Evolutionary conservation across 2,113 vertebrate genomes (phyloP).

Genomic region (Cyprinodon brontotheroides): DNA sequence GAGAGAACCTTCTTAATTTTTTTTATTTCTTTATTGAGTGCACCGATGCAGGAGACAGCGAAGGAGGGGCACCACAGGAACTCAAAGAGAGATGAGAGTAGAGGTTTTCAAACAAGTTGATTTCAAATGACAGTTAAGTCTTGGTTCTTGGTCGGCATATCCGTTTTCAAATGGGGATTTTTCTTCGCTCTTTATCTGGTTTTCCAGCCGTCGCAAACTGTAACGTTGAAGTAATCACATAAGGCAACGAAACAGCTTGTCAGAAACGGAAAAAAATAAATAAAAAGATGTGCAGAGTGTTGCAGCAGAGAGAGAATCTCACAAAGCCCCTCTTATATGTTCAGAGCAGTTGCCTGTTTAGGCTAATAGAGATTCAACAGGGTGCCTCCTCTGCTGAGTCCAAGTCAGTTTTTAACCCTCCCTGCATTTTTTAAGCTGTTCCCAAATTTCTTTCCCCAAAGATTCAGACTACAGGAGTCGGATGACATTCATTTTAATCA

Average conservation of each 20-base stretch:
- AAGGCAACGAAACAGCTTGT: constrained; percentile 46
- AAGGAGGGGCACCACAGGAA: constrained; percentile 39
- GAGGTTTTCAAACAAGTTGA: constrained; percentile 67
- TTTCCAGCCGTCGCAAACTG: constrained; percentile 44
- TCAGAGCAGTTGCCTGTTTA: constrained; percentile 44
- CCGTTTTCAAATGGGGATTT: constrained; percentile 59
- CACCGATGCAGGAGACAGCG: constrained; percentile 3
- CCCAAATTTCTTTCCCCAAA: constrained; percentile 29
- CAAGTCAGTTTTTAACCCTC: constrained; percentile 29
- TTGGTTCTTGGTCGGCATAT: constrained; percentile 45
- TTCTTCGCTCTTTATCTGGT: constrained; percentile 48
- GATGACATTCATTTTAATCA: constrained; percentile 61
- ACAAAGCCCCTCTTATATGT: constrained; percentile 58
- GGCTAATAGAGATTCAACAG: constrained; percentile 68
- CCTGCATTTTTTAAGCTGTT: constrained; percentile 35
- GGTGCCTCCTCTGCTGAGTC: constrained; percentile 35
- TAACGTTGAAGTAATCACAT: constrained; percentile 58
- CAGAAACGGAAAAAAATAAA: not conserved
- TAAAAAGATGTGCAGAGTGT: constrained; percentile 39
- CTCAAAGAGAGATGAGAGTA: constrained; percentile 46
- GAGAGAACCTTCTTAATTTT: constrained; percentile 39
- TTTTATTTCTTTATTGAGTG: constrained; percentile 28
- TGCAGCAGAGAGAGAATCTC: constrained; percentile 46
- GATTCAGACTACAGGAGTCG: constrained; percentile 22
- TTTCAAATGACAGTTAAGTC: constrained; percentile 60